phyloP scores from a whole-genome alignment of 2,888 invertebrate species.

The Polietes domitor region DNA sequence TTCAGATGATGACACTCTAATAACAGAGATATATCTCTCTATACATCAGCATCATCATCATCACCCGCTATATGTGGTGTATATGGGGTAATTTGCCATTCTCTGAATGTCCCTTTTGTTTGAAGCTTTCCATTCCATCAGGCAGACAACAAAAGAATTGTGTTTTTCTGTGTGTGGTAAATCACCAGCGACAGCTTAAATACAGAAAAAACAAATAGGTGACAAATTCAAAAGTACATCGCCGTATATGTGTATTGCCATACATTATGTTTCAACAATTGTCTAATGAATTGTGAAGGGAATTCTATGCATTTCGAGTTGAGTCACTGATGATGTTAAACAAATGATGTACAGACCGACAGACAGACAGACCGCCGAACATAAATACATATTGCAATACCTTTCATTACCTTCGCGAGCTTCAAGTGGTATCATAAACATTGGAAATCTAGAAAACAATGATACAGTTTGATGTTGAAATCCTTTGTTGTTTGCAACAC shows the following conservation, averaged over 20 bases:
- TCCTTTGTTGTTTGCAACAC: slow-evolving; percentile 23
- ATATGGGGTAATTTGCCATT: neutral
- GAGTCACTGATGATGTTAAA: neutral
- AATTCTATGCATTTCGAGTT: neutral
- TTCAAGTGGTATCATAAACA: neutral
- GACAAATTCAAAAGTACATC: slow-evolving; percentile 13
- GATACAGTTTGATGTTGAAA: slow-evolving; percentile 14
- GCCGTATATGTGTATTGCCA: neutral
- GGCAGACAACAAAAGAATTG: slow-evolving; percentile 7
- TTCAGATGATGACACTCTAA: slow-evolving; percentile 1
- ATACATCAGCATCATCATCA: neutral
- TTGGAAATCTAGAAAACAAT: neutral
- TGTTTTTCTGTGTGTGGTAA: neutral
- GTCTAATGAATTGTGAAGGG: slow-evolving; percentile 26
- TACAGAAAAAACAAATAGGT: slow-evolving; percentile 4
- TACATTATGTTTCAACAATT: neutral
- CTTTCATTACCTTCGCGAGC: slow-evolving; percentile 25
- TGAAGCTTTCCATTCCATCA: too few species aligned
- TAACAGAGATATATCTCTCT: neutral
- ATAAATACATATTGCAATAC: slow-evolving; percentile 8
- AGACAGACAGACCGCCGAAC: too few species aligned
- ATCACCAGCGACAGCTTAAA: neutral
- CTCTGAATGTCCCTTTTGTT: neutral
- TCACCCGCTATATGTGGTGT: neutral
- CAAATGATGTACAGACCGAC: neutral